A percentile compares a stretch with the other conserved stretches of the same genome.
Evolutionary conservation across 2,888 invertebrate species (phyloP).

Genomic region (Arenicola marina): DNA sequence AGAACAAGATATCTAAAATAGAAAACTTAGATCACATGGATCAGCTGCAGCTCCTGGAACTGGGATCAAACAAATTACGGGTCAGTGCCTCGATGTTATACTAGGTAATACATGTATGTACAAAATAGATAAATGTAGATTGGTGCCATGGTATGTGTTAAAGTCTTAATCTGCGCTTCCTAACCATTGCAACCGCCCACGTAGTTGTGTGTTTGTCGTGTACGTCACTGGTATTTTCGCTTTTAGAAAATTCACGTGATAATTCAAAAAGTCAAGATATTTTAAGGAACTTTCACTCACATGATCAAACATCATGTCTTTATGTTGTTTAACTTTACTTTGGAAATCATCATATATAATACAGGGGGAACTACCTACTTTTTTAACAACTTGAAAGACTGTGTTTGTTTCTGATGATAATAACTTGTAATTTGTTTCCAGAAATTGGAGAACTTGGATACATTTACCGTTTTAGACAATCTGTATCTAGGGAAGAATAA

Average conservation of each 20-base stretch:
- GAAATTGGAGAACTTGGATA: conserved; percentile 85
- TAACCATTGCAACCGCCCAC: no score
- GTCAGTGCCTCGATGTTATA: conserved; percentile 63
- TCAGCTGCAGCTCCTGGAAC: conserved; percentile 81
- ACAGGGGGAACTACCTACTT: neutral
- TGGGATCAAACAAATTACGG: conserved; percentile 87
- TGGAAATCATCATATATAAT: neutral
- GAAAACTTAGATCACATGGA: conserved; percentile 82
- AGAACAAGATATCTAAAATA: conserved; percentile 86
- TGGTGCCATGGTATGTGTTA: no score
- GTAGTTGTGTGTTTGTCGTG: no score
- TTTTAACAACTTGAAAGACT: neutral
- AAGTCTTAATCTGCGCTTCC: no score
- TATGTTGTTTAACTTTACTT: no score
- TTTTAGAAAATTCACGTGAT: no score
- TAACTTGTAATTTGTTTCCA: conserved; percentile 54
- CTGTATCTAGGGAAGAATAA: conserved; percentile 95
- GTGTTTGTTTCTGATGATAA: neutral
- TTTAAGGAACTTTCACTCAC: no score
- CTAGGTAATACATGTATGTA: no score
- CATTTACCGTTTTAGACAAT: conserved; percentile 74
- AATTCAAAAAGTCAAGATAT: no score
- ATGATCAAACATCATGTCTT: no score
- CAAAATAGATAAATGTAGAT: no score
- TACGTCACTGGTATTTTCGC: no score